Base-by-base conservation (phyloP, 2,113 vertebrate species). In the Melanocharis versteri region DNA sequence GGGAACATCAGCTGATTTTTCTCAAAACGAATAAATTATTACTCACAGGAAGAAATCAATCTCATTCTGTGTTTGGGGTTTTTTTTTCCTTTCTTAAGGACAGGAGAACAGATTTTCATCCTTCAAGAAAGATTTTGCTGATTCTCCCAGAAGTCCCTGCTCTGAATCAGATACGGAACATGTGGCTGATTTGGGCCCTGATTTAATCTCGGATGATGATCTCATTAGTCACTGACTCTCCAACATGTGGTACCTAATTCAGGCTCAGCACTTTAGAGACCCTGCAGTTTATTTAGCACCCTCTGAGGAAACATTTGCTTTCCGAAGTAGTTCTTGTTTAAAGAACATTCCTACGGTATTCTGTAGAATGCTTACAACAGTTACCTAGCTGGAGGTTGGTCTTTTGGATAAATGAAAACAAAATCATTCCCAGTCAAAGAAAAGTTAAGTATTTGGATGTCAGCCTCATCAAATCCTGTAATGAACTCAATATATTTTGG, bases 131-230 rank as follows among this genome's bases (percentile, higher is more conserved):
- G 61, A 85, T 83, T 30, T 54, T n/a, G 70, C 92, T 73, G 90
- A 95, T 94, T 60, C 54, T 75, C 62, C 76, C 87, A 50, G 31
- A 92, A 83, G 64, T 35, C 61, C 42, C 39, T 37, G 66, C 87
- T 91, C 93, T 91, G 89, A 83, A 94, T 93, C 96, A 90, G 94
- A 91, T 90, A 95, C 2, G 3, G 78, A 87, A 45, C 90, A 88
- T 79, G 89, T 70, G 84, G 89, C 73, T 94, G 93, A 93, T 92
- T 48, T 83, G 87, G 80, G 85, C 40, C 66, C 24, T 89, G 85
- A 93, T 96, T 97, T 93, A 89, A 97, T 97, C 96, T 77, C 2
- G 16, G 73, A 66, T 82, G 78, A 89, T 89, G 92, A 95, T 95
- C 87, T 78, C 94, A 94, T 96, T 96, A 97, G 94, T 93, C 87